Conservation (phyloP, 2,113 vertebrate species). For the Hyaena hyaena region DNA sequence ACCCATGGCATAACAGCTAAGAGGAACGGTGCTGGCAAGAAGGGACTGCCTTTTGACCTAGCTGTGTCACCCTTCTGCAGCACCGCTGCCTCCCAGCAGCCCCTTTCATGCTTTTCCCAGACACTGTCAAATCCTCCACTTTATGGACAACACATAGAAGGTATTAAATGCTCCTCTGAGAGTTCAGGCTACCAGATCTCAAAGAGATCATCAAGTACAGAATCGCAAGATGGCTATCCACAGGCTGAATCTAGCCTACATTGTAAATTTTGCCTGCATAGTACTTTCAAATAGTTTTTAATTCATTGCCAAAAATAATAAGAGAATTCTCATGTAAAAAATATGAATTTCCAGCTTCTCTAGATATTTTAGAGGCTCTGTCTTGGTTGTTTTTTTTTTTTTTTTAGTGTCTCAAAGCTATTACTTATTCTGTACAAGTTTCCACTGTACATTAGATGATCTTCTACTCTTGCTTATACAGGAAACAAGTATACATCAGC, state of each 20-base stretch:
- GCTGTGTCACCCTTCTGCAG: background rate
- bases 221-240: background rate
- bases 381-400: background rate
- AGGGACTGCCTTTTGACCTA: background rate
- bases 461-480: conserved; percentile 85
- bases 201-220: background rate
- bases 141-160: background rate
- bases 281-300: conserved; percentile 1
- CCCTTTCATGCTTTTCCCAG: background rate
- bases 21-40: background rate
- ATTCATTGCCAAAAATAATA: conserved; percentile 26
- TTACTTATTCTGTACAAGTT: conserved; percentile 85
- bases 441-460: conserved; percentile 81
- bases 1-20: background rate
- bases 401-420: conserved; percentile 77
- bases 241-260: background rate
- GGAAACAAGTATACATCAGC: conserved; percentile 84
- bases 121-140: background rate
- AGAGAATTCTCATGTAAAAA: background rate
- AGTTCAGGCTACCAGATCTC: background rate
- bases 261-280: background rate
- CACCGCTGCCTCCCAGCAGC: background rate
- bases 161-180: no score
- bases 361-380: background rate
- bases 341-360: background rate